Evolutionary conservation across 2,797 vertebrate genomes (phyloP).

Genomic region (Phataginus tetradactyla): DNA sequence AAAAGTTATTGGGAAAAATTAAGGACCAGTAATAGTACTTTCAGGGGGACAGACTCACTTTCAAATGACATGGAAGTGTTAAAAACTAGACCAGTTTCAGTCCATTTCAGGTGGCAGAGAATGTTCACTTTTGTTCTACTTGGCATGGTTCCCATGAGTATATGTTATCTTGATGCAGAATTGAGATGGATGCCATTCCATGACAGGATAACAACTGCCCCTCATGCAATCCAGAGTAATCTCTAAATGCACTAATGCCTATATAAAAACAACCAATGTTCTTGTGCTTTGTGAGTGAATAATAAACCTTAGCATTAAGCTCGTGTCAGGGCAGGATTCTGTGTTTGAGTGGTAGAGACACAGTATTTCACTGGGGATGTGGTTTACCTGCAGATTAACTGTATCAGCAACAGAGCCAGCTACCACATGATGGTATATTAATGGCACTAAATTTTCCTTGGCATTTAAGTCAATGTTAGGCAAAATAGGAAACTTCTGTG

Average conservation of each 20-base stretch:
- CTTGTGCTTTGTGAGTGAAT: neutral
- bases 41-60: constrained; percentile 8
- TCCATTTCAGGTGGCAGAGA: neutral
- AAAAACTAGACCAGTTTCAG: neutral
- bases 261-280: neutral
- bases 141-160: neutral
- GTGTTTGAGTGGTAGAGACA: neutral
- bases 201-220: neutral
- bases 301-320: neutral
- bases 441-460: neutral
- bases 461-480: neutral
- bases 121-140: constrained; percentile 28
- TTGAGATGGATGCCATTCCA: neutral
- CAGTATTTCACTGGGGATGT: neutral
- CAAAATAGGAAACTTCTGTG: neutral
- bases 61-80: constrained; percentile 27
- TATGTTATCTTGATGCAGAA: neutral
- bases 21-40: constrained; percentile 10
- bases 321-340: neutral
- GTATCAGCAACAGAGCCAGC: neutral
- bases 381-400: neutral
- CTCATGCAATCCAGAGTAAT: neutral
- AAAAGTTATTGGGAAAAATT: constrained; percentile 8
- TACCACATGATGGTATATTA: neutral
- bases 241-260: neutral